Conservation (phyloP, 2,888 invertebrate genomes). For the Drosophila neutralis region DNA sequence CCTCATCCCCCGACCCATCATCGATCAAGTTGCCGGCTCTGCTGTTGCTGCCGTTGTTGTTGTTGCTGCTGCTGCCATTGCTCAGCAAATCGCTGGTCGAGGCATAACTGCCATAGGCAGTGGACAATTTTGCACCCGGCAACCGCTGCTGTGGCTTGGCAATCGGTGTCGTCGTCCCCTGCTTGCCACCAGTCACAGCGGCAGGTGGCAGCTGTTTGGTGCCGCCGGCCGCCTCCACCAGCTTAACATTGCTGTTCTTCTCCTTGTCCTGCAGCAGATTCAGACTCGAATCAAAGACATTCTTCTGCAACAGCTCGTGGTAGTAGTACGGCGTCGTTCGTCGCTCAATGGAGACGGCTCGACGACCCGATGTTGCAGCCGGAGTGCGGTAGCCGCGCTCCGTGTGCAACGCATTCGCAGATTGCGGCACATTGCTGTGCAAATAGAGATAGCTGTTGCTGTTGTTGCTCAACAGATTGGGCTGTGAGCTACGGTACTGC, state of each 20-base stretch:
- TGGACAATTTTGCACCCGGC: constrained; percentile 38
- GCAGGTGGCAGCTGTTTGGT: constrained; percentile 24
- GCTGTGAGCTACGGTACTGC: constrained; percentile 81
- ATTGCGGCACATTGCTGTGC: constrained; percentile 54
- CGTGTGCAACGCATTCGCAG: constrained; percentile 32
- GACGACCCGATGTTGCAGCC: constrained; percentile 43
- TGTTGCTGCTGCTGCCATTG: constrained; percentile 57
- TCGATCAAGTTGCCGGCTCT: constrained; percentile 77
- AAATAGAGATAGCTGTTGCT: constrained; percentile 72
- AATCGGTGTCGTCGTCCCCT: constrained; percentile 29
- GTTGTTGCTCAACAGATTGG: constrained; percentile 72
- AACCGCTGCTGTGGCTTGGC: constrained; percentile 72
- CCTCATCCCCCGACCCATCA: constrained; percentile 57
- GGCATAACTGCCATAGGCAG: constrained; percentile 46
- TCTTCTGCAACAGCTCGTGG: constrained; percentile 82
- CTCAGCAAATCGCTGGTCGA: constrained; percentile 73
- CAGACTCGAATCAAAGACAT: constrained; percentile 84
- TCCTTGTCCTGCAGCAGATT: constrained; percentile 81
- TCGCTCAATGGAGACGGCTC: constrained; percentile 75
- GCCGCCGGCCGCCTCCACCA: constrained; percentile 38
- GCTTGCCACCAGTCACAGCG: constrained; percentile 47
- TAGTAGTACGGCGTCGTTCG: constrained; percentile 84
- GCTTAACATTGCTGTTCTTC: constrained; percentile 64
- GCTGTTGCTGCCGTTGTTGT: constrained; percentile 54
- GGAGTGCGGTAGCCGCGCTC: constrained; percentile 32